A percentile compares a stretch with the other conserved stretches of the same genome.
Conservation (phyloP, 2,888 invertebrate species). For the Anorthoa munda region DNA sequence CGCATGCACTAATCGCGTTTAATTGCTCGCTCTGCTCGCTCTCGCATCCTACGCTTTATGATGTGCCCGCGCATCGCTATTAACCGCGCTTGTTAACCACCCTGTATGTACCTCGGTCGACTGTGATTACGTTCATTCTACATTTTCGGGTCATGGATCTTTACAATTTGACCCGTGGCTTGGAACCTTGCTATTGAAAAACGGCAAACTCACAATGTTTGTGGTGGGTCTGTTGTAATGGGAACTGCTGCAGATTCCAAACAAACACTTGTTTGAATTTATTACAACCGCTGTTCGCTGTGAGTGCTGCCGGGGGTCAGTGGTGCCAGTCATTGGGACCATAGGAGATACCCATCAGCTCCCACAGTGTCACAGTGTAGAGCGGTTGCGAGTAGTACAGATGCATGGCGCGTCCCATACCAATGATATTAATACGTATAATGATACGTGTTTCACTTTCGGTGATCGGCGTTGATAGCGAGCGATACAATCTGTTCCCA, state of each 20-base stretch:
- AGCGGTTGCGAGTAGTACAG: constrained; percentile 4
- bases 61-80: constrained; percentile 58
- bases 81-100: constrained; percentile 71
- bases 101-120: constrained; percentile 15
- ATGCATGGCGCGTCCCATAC: background rate
- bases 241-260: background rate
- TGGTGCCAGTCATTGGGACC: background rate
- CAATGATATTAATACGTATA: background rate
- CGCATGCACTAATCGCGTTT: constrained; percentile 65
- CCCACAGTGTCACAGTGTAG: background rate
- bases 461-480: constrained; percentile 17
- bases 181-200: too few species aligned
- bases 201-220: background rate
- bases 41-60: constrained; percentile 35
- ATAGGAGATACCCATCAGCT: background rate
- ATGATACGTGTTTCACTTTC: constrained; percentile 16
- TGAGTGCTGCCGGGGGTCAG: too few species aligned
- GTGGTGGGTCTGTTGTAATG: background rate
- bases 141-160: background rate
- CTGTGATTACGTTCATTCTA: background rate
- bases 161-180: background rate
- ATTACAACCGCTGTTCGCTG: too few species aligned
- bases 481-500: constrained; percentile 12
- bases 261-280: too few species aligned
- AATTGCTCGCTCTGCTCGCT: constrained; percentile 44